Evolutionary conservation across 2,797 vertebrate genomes (phyloP), one percentile per base, ranked within the genome.

Genomic region (Anomalospiza imberbis): DNA sequence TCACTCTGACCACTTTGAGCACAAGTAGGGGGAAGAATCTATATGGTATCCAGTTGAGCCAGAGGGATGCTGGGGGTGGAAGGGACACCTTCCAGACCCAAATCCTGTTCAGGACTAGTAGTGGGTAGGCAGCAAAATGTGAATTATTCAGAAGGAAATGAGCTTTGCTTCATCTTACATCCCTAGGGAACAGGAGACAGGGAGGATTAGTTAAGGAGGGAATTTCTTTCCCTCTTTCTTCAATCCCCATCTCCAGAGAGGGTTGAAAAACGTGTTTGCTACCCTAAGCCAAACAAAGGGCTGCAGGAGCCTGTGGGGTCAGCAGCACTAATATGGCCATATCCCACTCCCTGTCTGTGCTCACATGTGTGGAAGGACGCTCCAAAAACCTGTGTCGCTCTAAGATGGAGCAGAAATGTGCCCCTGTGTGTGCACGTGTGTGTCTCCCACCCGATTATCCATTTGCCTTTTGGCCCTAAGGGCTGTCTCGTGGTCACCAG

Each of bases 31-130:
- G 9, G n/a, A 73, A 54, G 21, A 38, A 53, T 50, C 42, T 31
- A 0, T 32, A 9, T 1, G 4, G 36, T 21, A 57, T 67, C 40
- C 1, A 1, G 5, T 2, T 36, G 31, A 86, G 10, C 12, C 4
- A 2, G n/a, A 29, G 12, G 26, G 17, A 18, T 54, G n/a, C 13
- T 84, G 38, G 12, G 9, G 31, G 6, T 47, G 34, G 29, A 63
- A 14, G 21, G 7, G 29, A 32, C 25, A 55, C 17, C 57, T 65
- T 44, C 67, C 54, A 83, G 42, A 63, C 17, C 18, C 53, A 83
- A 81, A 44, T 9, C 0, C 0, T 34, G 12, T 4, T 61, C n/a
- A 45, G 51, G 25, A n/a, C 26, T 76, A 40, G 29, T 6, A 12
- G 29, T 25, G 7, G 13, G 13, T 1, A 61, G 50, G 28, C 31